Evolutionary conservation across 2,888 invertebrate genomes (phyloP).

Genomic region (Poecilobothrus nobilitatus): DNA sequence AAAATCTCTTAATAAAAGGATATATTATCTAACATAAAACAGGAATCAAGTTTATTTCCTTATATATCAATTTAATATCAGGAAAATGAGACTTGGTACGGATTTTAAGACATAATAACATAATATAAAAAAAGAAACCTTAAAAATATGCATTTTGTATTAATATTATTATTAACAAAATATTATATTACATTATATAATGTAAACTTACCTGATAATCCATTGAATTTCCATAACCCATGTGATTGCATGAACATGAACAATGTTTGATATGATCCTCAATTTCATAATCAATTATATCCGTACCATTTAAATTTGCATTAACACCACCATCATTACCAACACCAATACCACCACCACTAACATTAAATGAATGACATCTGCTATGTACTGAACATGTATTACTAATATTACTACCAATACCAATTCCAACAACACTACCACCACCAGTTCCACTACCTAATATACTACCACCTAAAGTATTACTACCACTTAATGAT

Average conservation of each 20-base stretch:
- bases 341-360: neutral
- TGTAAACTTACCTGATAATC: slow-evolving; percentile 70
- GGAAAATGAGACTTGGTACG: no score
- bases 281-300: slow-evolving; percentile 65
- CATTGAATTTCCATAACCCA: slow-evolving; percentile 88
- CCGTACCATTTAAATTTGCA: slow-evolving; percentile 20
- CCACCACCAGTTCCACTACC: slow-evolving; percentile 22
- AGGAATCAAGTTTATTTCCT: no score
- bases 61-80: no score
- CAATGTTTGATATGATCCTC: slow-evolving; percentile 82
- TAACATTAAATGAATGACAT: slow-evolving; percentile 14
- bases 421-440: slow-evolving; percentile 23
- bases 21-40: no score
- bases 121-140: no score
- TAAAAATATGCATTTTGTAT: no score
- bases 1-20: no score
- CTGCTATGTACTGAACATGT: slow-evolving; percentile 10
- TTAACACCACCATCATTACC: slow-evolving; percentile 23
- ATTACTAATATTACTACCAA: slow-evolving; percentile 20
- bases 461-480: neutral
- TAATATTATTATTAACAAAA: no score
- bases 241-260: slow-evolving; percentile 85
- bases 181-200: no score
- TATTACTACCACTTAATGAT: neutral
- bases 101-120: no score